Evolutionary conservation across 1,140 invertebrate species (phyloP).

Genomic region (Thaumatotibia leucotreta): DNA sequence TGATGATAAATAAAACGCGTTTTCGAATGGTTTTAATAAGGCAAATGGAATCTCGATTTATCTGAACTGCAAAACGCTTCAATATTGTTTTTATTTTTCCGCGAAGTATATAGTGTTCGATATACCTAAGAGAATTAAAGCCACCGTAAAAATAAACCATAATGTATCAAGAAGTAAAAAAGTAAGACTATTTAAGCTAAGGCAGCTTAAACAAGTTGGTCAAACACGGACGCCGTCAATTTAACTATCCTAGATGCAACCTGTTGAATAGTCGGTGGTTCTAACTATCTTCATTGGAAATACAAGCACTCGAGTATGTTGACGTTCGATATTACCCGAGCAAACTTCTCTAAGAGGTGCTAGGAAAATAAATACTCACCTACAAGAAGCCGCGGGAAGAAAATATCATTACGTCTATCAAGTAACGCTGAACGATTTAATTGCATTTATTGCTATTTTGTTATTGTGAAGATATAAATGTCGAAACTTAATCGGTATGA

Average conservation of each 20-base stretch:
- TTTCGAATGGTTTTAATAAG: too few species aligned
- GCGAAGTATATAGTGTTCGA: too few species aligned
- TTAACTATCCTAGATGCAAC: not conserved
- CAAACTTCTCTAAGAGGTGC: not conserved
- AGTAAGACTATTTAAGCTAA: not conserved
- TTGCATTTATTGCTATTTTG: too few species aligned
- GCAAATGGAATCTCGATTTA: too few species aligned
- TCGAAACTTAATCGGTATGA: too few species aligned
- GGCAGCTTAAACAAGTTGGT: not conserved
- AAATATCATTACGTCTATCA: not conserved
- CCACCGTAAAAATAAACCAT: too few species aligned
- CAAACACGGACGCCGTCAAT: not conserved
- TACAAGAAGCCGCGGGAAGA: not conserved
- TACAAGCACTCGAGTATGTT: slow-evolving; percentile 5
- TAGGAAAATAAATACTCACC: not conserved
- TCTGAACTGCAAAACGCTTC: too few species aligned
- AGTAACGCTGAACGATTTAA: not conserved
- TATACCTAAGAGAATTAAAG: too few species aligned
- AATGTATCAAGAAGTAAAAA: too few species aligned
- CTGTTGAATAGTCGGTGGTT: not conserved
- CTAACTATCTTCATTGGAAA: slow-evolving; percentile 6
- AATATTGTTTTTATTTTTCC: too few species aligned
- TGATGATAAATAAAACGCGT: too few species aligned
- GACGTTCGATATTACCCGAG: slow-evolving; percentile 7
- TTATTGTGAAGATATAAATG: too few species aligned